Evolutionary conservation across 2,888 invertebrate species (phyloP).

Genomic region (Microplitis manilae): DNA sequence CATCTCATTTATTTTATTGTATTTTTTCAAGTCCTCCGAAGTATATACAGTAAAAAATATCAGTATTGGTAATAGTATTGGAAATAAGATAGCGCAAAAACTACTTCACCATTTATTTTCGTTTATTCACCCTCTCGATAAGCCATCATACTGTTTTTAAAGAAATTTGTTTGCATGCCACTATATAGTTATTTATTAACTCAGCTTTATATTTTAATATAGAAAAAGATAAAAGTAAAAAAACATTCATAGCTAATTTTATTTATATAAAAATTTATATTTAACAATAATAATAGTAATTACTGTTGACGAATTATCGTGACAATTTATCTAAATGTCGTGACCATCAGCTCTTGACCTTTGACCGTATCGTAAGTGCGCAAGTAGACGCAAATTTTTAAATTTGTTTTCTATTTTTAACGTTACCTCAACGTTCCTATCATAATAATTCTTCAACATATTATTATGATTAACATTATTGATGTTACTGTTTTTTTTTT

Average conservation of each 20-base stretch:
- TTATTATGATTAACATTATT: background rate
- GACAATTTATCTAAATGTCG: conserved; percentile 35
- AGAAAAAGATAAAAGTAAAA: background rate
- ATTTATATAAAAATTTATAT: background rate
- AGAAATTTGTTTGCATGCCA: background rate
- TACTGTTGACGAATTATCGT: conserved; percentile 18
- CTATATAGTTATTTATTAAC: background rate
- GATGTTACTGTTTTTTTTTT: conserved; percentile 27
- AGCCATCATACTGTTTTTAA: background rate
- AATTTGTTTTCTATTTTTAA: conserved; percentile 20
- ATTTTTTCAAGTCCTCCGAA: background rate
- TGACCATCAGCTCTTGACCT: conserved; percentile 37
- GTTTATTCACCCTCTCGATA: conserved; percentile 10
- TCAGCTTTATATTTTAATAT: background rate
- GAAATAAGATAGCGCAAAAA: conserved; percentile 2
- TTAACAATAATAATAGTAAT: conserved; percentile 18
- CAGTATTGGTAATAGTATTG: background rate
- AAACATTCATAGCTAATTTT: background rate
- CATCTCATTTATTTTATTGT: conserved; percentile 6
- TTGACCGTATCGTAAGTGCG: conserved; percentile 5
- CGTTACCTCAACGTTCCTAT: background rate
- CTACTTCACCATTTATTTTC: conserved; percentile 5
- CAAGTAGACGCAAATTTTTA: conserved; percentile 7
- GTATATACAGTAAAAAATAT: background rate
- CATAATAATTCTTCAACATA: conserved; percentile 16